These are phyloP conservation scores for Anhinga rufa DNA, from an alignment of 2,113 vertebrate species.

Conservation along the genomic window DNA sequence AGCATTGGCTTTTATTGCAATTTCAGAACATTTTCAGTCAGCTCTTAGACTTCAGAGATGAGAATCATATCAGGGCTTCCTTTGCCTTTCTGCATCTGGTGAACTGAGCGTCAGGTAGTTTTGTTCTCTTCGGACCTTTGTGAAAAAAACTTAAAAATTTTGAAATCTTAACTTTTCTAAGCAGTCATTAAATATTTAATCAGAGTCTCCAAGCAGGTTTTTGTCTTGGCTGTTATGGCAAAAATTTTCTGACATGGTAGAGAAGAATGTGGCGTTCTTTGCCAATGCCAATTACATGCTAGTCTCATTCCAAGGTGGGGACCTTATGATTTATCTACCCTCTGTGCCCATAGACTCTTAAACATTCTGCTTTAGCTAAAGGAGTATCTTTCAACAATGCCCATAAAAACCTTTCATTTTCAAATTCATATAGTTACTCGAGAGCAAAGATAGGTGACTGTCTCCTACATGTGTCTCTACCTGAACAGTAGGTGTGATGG, in stretches of 20 bases:
- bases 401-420: neutral
- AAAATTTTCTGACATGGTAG: neutral
- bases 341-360: neutral
- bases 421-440: neutral
- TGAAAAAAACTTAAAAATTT: neutral
- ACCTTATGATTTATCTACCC: neutral
- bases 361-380: neutral
- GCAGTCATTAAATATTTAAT: neutral
- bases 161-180: neutral
- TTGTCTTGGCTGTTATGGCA: neutral
- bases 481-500: neutral
- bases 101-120: neutral
- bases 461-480: neutral
- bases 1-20: neutral
- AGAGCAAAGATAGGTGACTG: neutral
- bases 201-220: neutral
- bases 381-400: neutral
- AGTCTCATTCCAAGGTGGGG: neutral
- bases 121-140: neutral
- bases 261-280: neutral
- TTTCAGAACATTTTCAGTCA: neutral
- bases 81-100: neutral
- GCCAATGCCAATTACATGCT: neutral
- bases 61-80: neutral
- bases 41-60: neutral